These are phyloP conservation scores for Aythya fuligula DNA, from an alignment of 2,797 vertebrate species.

Conservation along the genomic window DNA sequence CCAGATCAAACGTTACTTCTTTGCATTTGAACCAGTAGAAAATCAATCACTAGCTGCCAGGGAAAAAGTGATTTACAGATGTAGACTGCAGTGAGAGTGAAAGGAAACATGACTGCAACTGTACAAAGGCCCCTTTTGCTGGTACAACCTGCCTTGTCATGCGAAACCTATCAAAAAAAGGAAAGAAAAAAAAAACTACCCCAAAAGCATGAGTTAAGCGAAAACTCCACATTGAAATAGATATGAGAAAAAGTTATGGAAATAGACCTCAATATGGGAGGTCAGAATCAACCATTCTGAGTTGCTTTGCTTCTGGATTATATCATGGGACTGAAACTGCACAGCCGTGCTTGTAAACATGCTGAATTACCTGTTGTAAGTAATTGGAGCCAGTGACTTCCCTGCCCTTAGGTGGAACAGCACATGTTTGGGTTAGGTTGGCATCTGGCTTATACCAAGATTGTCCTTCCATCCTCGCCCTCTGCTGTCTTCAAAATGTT, in stretches of 20 bases:
- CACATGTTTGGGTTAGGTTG: neutral
- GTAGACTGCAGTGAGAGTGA: neutral
- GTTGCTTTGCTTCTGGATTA: neutral
- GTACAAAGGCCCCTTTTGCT: neutral
- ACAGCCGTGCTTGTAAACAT: neutral
- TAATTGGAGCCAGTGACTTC: neutral
- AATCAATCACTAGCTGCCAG: neutral
- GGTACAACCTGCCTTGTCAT: neutral
- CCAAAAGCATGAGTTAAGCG: neutral
- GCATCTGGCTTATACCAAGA: neutral
- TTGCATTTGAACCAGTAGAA: neutral
- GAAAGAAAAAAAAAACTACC: accelerated
- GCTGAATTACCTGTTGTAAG: neutral
- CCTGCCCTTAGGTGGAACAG: neutral
- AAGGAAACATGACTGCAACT: neutral
- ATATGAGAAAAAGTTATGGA: neutral
- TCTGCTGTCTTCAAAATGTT: neutral
- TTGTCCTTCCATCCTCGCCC: neutral
- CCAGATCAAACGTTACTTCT: neutral
- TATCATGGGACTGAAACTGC: neutral
- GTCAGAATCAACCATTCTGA: neutral
- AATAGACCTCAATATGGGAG: neutral
- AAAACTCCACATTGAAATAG: neutral
- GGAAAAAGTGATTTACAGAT: neutral
- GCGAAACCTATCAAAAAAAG: accelerated